Evolutionary conservation across 2,888 invertebrate genomes (phyloP).

Genomic region (Venusia cambrica): DNA sequence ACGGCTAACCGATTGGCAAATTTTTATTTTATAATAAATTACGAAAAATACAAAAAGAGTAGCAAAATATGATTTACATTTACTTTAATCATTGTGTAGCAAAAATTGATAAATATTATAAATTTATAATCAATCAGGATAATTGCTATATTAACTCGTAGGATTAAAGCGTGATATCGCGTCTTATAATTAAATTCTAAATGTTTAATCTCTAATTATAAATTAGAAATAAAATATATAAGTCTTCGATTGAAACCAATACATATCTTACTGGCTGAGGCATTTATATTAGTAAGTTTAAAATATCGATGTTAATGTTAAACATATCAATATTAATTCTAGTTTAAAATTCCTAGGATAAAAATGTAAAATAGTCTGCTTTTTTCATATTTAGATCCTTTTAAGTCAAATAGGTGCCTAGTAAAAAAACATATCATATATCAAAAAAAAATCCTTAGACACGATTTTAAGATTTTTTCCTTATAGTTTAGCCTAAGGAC

Average conservation of each 20-base stretch:
- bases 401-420: constrained; percentile 57
- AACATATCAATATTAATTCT: constrained; percentile 50
- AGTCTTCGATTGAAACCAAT: constrained; percentile 72
- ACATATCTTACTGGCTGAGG: constrained; percentile 80
- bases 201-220: constrained; percentile 61
- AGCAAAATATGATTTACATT: constrained; percentile 22
- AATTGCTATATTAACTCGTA: constrained; percentile 45
- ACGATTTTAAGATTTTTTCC: constrained; percentile 35
- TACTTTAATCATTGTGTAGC: constrained; percentile 36
- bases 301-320: constrained; percentile 63
- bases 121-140: constrained; percentile 47
- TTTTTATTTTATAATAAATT: constrained; percentile 55
- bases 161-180: constrained; percentile 35
- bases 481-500: constrained; percentile 50
- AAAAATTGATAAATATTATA: constrained; percentile 42
- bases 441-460: constrained; percentile 34
- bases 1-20: constrained; percentile 58
- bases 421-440: constrained; percentile 61
- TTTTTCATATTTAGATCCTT: constrained; percentile 38
- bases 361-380: constrained; percentile 38
- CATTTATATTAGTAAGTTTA: constrained; percentile 69
- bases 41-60: constrained; percentile 39
- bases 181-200: constrained; percentile 49
- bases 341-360: constrained; percentile 36
- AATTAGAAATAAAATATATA: constrained; percentile 52